Conservation (phyloP, 2,888 invertebrate genomes). For the Gnatocerus cornutus region DNA sequence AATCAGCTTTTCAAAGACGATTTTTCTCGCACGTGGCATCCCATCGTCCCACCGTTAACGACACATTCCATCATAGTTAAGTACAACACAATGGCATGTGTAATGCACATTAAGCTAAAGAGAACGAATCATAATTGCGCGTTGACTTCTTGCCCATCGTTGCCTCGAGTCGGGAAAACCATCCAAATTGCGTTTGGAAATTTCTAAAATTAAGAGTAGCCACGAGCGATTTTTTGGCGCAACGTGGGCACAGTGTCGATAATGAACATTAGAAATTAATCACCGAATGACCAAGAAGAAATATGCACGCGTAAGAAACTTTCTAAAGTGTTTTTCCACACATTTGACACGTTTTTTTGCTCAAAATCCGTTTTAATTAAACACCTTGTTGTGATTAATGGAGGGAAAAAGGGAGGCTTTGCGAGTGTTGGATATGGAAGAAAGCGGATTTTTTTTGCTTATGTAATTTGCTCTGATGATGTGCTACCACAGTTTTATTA, state of each 20-base stretch:
- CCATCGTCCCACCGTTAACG: neutral
- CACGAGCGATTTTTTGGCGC: conserved; percentile 30
- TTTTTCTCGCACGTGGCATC: conserved; percentile 8
- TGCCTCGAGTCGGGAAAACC: conserved; percentile 27
- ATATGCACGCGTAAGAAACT: conserved; percentile 23
- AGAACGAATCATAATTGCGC: conserved; percentile 30
- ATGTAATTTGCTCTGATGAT: conserved; percentile 50
- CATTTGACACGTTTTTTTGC: conserved; percentile 43
- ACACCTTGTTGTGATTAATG: conserved; percentile 47
- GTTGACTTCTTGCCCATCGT: conserved; percentile 12
- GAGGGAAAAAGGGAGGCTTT: conserved; percentile 32
- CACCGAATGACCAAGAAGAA: conserved; percentile 32
- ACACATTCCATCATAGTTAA: conserved; percentile 21
- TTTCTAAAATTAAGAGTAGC: conserved; percentile 26
- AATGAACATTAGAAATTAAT: conserved; percentile 42
- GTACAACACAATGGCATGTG: conserved; percentile 23
- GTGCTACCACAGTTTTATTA: conserved; percentile 49
- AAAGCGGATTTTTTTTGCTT: conserved; percentile 44
- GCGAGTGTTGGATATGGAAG: conserved; percentile 17
- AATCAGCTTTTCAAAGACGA: neutral
- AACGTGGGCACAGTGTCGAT: conserved; percentile 33
- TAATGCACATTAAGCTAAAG: conserved; percentile 26
- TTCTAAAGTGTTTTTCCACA: conserved; percentile 42
- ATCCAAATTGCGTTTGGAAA: conserved; percentile 19
- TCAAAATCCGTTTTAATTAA: conserved; percentile 45